Evolutionary conservation across 2,797 vertebrate genomes (phyloP), one percentile per base, ranked within the genome.

Genomic region (Cyprinella venusta): DNA sequence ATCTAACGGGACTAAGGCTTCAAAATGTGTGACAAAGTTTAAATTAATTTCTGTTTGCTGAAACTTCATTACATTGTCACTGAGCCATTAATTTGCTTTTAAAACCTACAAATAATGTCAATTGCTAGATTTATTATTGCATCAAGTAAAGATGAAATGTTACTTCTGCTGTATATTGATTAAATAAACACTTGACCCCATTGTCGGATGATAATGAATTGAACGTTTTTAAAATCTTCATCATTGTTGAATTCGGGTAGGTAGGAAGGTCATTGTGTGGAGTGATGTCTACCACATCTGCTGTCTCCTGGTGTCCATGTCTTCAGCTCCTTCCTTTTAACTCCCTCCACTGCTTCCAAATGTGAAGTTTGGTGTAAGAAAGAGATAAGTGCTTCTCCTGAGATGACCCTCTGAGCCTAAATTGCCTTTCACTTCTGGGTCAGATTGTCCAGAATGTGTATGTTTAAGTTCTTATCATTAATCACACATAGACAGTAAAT

Each of bases 381-480:
- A 93, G 90, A 93, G 92, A 93, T 95, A 95, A 94, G 93, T 94
- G 94, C 93, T 93, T 93, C 95, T 95, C 94, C 90, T 93, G 95
- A 95, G 94, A 95, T 93, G 90, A 88, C 86, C 80, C 89, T 79
- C 84, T 87, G 86, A 85, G 80, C 89, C 90, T 86, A 93, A 94
- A 93, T 92, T 92, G 90, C 91, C 89, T 88, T 91, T 87, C 87
- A 91, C 90, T 93, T 93, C 92, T 92, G 93, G 92, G 90, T 92
- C 90, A 92, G 91, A 91, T 91, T 91, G 92, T 94, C 91, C 88
- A 79, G 90, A 80, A 93, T 82, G 90, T 91, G 91, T 92, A 93
- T 94, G 92, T 93, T 94, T 93, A 95, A 93, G 91, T 92, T 90
- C 91, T 93, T 91, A 92, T 92, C 94, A 95, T 95, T 95, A 94